phyloP scores from a whole-genome alignment of 2,113 vertebrate species.

The Strix aluco region DNA sequence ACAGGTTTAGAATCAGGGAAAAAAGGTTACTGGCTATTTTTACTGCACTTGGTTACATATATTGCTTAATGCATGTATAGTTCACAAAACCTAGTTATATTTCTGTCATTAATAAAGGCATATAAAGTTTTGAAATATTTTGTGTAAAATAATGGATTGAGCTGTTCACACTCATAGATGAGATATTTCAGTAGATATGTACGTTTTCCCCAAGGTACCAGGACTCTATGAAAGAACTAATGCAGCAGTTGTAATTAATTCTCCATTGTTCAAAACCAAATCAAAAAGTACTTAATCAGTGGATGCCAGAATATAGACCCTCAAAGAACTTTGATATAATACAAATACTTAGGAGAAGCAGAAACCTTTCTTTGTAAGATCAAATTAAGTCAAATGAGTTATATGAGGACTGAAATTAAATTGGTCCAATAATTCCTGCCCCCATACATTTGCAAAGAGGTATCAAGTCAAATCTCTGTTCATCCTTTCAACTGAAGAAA shows the following conservation, averaged over 20 bases:
- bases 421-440: not conserved
- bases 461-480: not conserved
- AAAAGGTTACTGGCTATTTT: not conserved
- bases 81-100: not conserved
- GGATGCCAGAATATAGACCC: not conserved
- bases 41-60: not conserved
- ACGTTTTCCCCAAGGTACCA: not conserved
- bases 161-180: not conserved
- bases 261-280: constrained; percentile 31
- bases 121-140: constrained; percentile 2
- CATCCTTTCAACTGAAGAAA: not conserved
- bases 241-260: constrained; percentile 20
- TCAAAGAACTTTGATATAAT: not conserved
- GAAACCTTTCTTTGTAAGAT: not conserved
- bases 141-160: not conserved
- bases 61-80: not conserved
- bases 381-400: not conserved
- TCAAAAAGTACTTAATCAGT: not conserved
- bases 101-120: not conserved
- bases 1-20: not conserved
- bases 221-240: not conserved
- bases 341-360: not conserved
- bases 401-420: not conserved
- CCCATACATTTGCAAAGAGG: not conserved
- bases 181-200: not conserved